phyloP scores from a whole-genome alignment of 2,888 invertebrate species.

The Gerris lacustris region DNA sequence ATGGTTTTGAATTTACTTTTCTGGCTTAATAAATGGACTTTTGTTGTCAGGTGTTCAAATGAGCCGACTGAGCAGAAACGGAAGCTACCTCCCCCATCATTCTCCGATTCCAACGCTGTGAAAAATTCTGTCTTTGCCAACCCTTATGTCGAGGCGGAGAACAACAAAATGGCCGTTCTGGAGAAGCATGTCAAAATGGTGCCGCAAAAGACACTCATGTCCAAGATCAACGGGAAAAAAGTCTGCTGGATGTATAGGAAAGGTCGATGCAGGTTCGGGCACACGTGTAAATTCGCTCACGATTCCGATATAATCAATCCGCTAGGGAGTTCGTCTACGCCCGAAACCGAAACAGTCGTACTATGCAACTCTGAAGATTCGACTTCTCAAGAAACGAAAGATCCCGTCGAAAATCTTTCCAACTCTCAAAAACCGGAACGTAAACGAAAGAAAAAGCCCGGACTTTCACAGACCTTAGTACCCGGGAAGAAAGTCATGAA shows the following conservation, averaged over 20 bases:
- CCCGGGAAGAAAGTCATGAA: conserved; percentile 79
- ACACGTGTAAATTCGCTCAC: conserved; percentile 83
- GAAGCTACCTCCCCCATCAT: conserved; percentile 35
- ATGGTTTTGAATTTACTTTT: not conserved
- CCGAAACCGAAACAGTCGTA: not conserved
- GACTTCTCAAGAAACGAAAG: conserved; percentile 34
- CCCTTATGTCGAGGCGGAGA: conserved; percentile 73
- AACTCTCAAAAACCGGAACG: conserved; percentile 37
- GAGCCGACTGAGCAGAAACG: conserved; percentile 29
- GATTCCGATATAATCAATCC: conserved; percentile 63
- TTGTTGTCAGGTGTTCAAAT: conserved; percentile 35
- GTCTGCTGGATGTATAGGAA: conserved; percentile 89
- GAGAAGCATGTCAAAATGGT: conserved; percentile 92
- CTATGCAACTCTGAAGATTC: conserved; percentile 1
- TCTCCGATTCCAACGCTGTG: conserved; percentile 30
- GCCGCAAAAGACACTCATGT: conserved; percentile 53
- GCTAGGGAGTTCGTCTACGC: not conserved
- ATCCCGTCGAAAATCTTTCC: conserved; percentile 36
- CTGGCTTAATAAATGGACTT: conserved; percentile 16
- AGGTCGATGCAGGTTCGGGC: conserved; percentile 79
- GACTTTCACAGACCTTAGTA: conserved; percentile 58
- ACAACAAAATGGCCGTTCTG: conserved; percentile 70
- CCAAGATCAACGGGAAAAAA: conserved; percentile 71
- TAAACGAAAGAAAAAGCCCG: conserved; percentile 58
- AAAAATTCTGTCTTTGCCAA: conserved; percentile 73